A percentile compares a stretch with the other conserved stretches of the same genome.
Evolutionary conservation across 1,140 invertebrate genomes (phyloP).

Genomic region (Augochlora pura): DNA sequence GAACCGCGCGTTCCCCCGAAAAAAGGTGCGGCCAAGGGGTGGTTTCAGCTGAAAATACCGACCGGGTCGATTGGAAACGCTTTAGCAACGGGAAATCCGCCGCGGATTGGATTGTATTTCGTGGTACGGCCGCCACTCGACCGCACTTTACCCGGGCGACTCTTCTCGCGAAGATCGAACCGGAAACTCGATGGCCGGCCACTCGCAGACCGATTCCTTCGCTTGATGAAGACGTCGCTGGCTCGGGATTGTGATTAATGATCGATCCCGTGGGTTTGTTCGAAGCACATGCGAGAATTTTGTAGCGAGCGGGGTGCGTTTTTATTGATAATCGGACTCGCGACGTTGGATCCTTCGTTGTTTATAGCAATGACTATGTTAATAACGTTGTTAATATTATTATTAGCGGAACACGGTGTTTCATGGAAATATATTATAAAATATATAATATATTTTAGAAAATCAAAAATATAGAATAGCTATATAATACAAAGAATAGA

Average conservation of each 20-base stretch:
- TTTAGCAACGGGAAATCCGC: slow-evolving; percentile 55
- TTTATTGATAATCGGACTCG: too few relatives aligned
- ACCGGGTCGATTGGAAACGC: slow-evolving; percentile 50
- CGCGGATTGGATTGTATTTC: slow-evolving; percentile 66
- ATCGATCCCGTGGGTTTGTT: too few relatives aligned
- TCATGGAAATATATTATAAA: too few relatives aligned
- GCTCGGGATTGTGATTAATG: background rate
- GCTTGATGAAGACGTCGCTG: background rate
- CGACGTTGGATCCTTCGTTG: too few relatives aligned
- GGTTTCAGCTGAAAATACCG: slow-evolving; percentile 48
- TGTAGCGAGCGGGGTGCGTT: too few relatives aligned
- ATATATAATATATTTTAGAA: too few relatives aligned
- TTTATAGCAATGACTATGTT: too few relatives aligned
- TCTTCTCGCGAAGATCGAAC: background rate
- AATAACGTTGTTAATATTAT: too few relatives aligned
- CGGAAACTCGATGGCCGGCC: background rate
- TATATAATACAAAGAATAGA: too few relatives aligned
- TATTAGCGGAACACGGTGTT: too few relatives aligned
- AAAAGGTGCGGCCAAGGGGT: slow-evolving; percentile 24
- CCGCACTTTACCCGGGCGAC: background rate
- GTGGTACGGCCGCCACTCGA: slow-evolving; percentile 35
- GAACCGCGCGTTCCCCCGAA: slow-evolving; percentile 26
- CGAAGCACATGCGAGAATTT: too few relatives aligned
- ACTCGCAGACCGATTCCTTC: background rate
- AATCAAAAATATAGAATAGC: too few relatives aligned